A percentile compares a stretch with the other conserved stretches of the same genome.
Conservation (phyloP, 2,797 vertebrate genomes). For the Pipistrellus pygmaeus region DNA sequence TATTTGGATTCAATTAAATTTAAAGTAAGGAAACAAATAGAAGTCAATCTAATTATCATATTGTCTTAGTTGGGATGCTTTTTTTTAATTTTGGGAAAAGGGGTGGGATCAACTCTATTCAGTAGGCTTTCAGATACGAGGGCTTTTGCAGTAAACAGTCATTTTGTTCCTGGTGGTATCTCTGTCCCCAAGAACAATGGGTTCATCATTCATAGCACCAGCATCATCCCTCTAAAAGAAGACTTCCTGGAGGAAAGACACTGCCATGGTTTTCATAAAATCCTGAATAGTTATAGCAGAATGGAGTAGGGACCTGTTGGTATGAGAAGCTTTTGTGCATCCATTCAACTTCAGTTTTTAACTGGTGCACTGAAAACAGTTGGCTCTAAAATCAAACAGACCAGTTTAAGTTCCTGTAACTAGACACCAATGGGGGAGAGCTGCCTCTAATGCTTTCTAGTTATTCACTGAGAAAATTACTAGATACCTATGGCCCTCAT, state of each 20-base stretch:
- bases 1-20: slow-evolving; percentile 79
- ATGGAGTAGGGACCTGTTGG: background rate
- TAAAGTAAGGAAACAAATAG: slow-evolving; percentile 75
- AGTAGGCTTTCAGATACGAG: slow-evolving; percentile 28
- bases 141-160: background rate
- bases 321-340: background rate
- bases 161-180: slow-evolving; percentile 22
- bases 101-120: background rate
- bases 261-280: background rate
- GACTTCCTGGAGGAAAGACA: slow-evolving; percentile 9
- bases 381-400: slow-evolving; percentile 5
- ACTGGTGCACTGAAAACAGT: background rate
- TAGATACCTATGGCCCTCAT: background rate
- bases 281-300: background rate
- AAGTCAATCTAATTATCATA: slow-evolving; percentile 78
- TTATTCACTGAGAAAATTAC: background rate
- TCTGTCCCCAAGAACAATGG: slow-evolving; percentile 23
- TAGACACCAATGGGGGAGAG: too few relatives aligned
- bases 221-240: background rate
- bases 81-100: slow-evolving; percentile 66
- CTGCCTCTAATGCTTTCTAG: background rate
- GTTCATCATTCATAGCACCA: background rate
- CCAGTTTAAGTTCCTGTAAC: background rate
- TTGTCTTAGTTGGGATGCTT: slow-evolving; percentile 46
- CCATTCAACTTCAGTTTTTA: background rate